These are phyloP conservation scores for Dorcus parallelipipedus DNA, from an alignment of 2,888 invertebrate genomes.

Conservation along the genomic window DNA sequence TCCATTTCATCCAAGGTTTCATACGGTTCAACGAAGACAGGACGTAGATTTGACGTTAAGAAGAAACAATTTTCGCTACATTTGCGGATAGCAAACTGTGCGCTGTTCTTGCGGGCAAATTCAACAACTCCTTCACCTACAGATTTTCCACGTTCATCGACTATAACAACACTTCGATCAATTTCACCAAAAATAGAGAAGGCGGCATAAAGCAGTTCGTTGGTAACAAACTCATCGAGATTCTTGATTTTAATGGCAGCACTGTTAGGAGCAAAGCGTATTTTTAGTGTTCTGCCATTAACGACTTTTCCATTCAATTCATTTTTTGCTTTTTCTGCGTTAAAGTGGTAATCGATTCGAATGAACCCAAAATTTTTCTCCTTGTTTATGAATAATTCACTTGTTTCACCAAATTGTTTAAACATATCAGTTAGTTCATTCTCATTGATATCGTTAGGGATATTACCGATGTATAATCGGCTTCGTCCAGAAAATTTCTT, in stretches of 20 bases:
- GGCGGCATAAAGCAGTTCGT: conserved; percentile 86
- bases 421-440: conserved; percentile 86
- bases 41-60: conserved; percentile 83
- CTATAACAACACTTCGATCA: conserved; percentile 89
- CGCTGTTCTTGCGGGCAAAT: conserved; percentile 88
- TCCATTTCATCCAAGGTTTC: conserved; percentile 92
- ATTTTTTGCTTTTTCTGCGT: conserved; percentile 92
- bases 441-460: conserved; percentile 84
- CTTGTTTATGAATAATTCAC: conserved; percentile 89
- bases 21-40: conserved; percentile 87
- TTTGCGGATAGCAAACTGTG: conserved; percentile 80
- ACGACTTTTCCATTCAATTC: conserved; percentile 85
- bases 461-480: conserved; percentile 89
- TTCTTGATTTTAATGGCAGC: conserved; percentile 92
- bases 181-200: conserved; percentile 86
- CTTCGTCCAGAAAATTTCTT: conserved; percentile 90
- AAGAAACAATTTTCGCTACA: conserved; percentile 94
- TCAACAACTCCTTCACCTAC: conserved; percentile 97
- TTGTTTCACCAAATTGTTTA: conserved; percentile 82
- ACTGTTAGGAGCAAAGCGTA: conserved; percentile 93
- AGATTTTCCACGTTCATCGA: conserved; percentile 96
- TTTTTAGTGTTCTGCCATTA: conserved; percentile 82
- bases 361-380: conserved; percentile 97
- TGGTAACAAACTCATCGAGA: conserved; percentile 87
- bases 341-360: conserved; percentile 86